Base-by-base conservation (phyloP, 1,140 invertebrate genomes). In the Drosophila kikkawai region DNA sequence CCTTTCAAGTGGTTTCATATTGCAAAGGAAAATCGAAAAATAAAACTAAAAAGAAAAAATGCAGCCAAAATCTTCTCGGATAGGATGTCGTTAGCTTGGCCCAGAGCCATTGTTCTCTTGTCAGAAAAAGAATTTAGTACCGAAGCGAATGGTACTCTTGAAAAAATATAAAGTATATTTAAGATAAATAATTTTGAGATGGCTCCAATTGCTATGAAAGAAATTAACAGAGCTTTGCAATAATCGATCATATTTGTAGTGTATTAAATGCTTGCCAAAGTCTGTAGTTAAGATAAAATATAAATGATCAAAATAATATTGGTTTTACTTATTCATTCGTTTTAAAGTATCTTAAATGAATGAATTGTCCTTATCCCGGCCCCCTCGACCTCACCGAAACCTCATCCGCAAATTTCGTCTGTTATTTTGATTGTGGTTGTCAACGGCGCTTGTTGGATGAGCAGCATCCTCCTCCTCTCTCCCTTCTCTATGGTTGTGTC, bases 341-440 rank as follows among this genome's bases (percentile, higher is more conserved):
- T 3, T 6, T 39, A 3, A 11, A 11, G 4, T 15, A 12, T 32
- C 22, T 13, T 4, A 44, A 39, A n/a, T 56, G n/a, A n/a, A n/a
- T n/a, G n/a, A n/a, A n/a, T n/a, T n/a, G 44, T 56, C 39, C 13
- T n/a, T 51, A 11, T 50, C 17, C 15, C 65, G 32, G 5, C 29
- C 45, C 47, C 32, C 37, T 41, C 34, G 45, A 45, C 15, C 36
- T 15, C 42, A 29, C 26, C 42, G 6, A 69, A 39, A 41, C 19
- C 53, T 39, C 55, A 44, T 66, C 56, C 56, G 15, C 19, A 37
- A 56, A 42, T 53, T 63, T 44, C 19, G 58, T 66, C 79, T 81
- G 65, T 53, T 88, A 76, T 81, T 90, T 85, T 85, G 81, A 85
- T 85, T 88, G 80, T 69, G 75, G 85, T 82, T 90, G 85, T 79